phyloP scores from a whole-genome alignment of 2,797 vertebrate species.

The Furcifer pardalis region DNA sequence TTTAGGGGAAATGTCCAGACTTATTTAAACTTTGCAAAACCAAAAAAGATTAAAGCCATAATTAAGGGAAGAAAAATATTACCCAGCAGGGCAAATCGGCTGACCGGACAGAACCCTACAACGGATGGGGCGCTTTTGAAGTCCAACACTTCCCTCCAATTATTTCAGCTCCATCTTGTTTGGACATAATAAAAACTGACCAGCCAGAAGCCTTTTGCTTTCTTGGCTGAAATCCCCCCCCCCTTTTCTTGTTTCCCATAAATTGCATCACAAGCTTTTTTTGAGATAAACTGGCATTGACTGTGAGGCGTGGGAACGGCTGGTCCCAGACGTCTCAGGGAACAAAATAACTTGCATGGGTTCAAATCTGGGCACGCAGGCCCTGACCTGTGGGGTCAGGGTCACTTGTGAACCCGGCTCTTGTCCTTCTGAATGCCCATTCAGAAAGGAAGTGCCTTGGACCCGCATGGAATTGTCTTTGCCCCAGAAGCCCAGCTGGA shows the following conservation, averaged over 20 bases:
- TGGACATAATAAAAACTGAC: not conserved
- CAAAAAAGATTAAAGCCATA: not conserved
- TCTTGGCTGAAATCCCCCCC: not conserved
- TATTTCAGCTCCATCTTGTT: not conserved
- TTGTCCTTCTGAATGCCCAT: no score
- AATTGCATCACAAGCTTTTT: not conserved
- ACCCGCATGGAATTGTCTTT: no score
- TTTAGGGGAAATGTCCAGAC: not conserved
- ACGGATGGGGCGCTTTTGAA: not conserved
- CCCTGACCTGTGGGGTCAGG: no score
- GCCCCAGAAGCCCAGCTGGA: no score
- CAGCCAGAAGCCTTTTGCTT: not conserved
- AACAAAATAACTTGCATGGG: no score
- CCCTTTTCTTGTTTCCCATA: no score
- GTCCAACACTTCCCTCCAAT: not conserved
- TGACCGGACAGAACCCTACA: not conserved
- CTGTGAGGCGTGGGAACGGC: not conserved
- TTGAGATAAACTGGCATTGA: not conserved
- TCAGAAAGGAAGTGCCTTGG: no score
- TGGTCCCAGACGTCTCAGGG: not conserved
- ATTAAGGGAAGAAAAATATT: not conserved
- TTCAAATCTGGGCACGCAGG: not conserved
- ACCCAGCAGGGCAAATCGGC: slow-evolving; percentile 49
- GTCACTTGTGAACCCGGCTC: no score
- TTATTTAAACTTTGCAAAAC: slow-evolving; percentile 1